Evolutionary conservation across 2,888 invertebrate genomes (phyloP).

Genomic region (Petrophora chlorosata): DNA sequence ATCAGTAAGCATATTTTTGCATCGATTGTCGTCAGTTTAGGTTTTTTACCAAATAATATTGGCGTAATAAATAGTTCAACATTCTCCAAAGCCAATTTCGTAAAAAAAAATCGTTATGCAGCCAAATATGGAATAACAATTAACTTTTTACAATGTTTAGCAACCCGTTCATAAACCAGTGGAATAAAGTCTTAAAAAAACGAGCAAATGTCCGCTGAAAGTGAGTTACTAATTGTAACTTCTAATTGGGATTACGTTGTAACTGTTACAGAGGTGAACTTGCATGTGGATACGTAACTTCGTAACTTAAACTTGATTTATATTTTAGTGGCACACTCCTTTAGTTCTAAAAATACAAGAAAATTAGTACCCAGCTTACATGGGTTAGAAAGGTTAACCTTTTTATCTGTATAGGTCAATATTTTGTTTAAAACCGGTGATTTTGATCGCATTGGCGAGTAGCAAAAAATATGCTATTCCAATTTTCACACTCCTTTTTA

Average conservation of each 20-base stretch:
- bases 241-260: constrained; percentile 12
- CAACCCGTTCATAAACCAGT: constrained; percentile 6
- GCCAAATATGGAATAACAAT: constrained; percentile 10
- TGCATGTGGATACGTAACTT: neutral
- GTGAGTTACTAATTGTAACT: constrained; percentile 2
- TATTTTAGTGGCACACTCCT: neutral
- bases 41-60: neutral
- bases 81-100: neutral
- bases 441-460: too few relatives aligned
- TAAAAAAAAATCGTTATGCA: constrained; percentile 2
- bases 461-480: too few relatives aligned
- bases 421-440: too few relatives aligned
- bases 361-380: too few relatives aligned
- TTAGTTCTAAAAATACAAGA: neutral
- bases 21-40: neutral
- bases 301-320: constrained; percentile 11
- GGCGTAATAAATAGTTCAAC: neutral
- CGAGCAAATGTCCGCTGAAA: neutral
- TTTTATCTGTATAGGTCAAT: too few relatives aligned
- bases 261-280: constrained; percentile 20
- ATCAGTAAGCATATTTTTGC: too few relatives aligned
- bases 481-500: too few relatives aligned
- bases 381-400: too few relatives aligned
- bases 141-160: constrained; percentile 6
- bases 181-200: too few relatives aligned